Evolutionary conservation across 2,888 invertebrate species (phyloP), one percentile per base, ranked within the genome.

Genomic region (Diaphora mendica): DNA sequence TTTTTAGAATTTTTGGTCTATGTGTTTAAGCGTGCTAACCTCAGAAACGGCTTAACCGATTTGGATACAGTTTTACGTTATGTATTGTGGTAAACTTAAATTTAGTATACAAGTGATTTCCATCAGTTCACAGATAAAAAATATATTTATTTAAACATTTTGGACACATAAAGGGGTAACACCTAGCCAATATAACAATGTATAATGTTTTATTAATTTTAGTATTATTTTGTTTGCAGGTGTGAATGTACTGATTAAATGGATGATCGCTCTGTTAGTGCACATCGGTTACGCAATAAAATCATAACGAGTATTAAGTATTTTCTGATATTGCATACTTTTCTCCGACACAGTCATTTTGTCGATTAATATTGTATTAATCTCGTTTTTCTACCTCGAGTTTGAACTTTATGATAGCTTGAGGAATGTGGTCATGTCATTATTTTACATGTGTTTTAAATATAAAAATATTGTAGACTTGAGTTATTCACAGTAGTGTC

Each of bases 201-300:
- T 17, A 44, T 1, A 8, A 48, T 20, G 5, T 51, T 51, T 51
- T 51, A 8, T 51, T 51, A 9, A 55, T 55, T 42, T 13, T 33
- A 44, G 3, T 64, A 39, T 65, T 67, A 17, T 48, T 66, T 74
- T 78, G 83, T 68, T 89, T 79, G 26, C 88, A 91, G 90, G 81
- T 83, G 74, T 85, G 70, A 79, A 70, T 76, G 69, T 74, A 73
- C 77, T 75, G 76, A 85, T 72, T 76, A 80, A 77, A 75, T 30
- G 30, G 30, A 62, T 77, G 79, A 78, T 82, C 77, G 79, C 76
- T 82, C 79, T 79, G 79, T 79, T 68, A 77, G 79, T 81, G 82
- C 85, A 86, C 84, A 83, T 86, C 84, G 78, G 84, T 62, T 80
- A 87, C 86, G 78, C 82, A 77, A 72, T 78, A 75, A 69, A n/a